Conservation (phyloP, 2,888 invertebrate species). For the Falcaria lacertinaria region DNA sequence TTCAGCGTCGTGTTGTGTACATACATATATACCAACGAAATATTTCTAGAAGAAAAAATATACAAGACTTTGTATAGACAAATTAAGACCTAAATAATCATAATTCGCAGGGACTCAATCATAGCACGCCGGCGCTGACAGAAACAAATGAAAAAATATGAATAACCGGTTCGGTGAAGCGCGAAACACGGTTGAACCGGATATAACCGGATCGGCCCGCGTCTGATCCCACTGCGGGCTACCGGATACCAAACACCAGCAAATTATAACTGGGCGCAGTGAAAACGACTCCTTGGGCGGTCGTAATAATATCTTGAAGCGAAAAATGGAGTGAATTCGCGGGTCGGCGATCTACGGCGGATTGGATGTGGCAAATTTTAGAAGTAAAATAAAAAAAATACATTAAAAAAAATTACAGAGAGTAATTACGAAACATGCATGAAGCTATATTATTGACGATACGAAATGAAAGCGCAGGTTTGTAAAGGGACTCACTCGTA, state of each 20-base stretch:
- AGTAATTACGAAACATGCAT: too few relatives aligned
- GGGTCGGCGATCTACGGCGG: conserved; percentile 18
- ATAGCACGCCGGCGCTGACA: background rate
- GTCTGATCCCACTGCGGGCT: conserved; percentile 41
- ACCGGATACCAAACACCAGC: conserved; percentile 52
- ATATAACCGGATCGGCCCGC: conserved; percentile 36
- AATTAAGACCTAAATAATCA: too few relatives aligned
- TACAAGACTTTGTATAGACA: too few relatives aligned
- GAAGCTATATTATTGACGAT: too few relatives aligned
- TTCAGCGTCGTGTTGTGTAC: too few relatives aligned
- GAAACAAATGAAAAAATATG: conserved; percentile 31
- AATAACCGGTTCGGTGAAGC: conserved; percentile 33
- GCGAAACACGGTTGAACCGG: conserved; percentile 39
- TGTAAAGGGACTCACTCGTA: too few relatives aligned
- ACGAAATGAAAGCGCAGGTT: too few relatives aligned
- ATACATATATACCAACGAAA: too few relatives aligned
- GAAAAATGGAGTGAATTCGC: conserved; percentile 59
- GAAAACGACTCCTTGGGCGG: conserved; percentile 67
- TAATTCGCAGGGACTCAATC: background rate
- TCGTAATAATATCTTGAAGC: conserved; percentile 65
- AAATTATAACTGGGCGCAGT: conserved; percentile 64
- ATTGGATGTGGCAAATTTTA: conserved; percentile 4
- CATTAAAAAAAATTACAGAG: too few relatives aligned
- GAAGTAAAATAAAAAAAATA: too few relatives aligned
- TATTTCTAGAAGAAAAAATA: too few relatives aligned